Conservation (phyloP, 2,888 invertebrate species). For the Micoletzkya japonica region DNA sequence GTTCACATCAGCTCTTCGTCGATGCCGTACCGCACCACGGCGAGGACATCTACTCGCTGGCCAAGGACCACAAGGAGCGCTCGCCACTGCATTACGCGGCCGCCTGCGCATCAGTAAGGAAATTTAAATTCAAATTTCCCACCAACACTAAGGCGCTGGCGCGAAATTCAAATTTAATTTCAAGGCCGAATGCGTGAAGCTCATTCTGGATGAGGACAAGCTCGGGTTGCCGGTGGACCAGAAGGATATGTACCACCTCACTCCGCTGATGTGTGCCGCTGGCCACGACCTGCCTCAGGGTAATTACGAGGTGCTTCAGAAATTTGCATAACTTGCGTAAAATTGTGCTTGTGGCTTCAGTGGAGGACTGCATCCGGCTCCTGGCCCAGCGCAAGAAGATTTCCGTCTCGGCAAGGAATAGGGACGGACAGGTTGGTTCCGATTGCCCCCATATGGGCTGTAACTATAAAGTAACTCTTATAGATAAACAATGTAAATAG, state of each 20-base stretch:
- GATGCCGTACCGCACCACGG: slow-evolving; percentile 23
- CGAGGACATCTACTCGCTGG: slow-evolving; percentile 34
- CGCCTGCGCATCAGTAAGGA: slow-evolving; percentile 2
- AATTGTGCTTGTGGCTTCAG: slow-evolving; percentile 26
- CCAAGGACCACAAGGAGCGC: slow-evolving; percentile 41
- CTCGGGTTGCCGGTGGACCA: slow-evolving; percentile 52
- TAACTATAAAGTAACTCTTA: neutral
- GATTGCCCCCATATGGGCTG: neutral
- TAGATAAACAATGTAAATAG: no score
- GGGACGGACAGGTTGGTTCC: slow-evolving; percentile 36
- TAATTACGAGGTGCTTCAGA: neutral
- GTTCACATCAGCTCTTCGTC: slow-evolving; percentile 36
- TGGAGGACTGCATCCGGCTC: slow-evolving; percentile 44
- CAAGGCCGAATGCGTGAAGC: slow-evolving; percentile 24
- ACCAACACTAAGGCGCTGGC: neutral
- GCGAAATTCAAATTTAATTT: neutral
- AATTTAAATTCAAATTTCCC: neutral
- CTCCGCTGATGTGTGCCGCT: slow-evolving; percentile 58
- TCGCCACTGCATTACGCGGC: slow-evolving; percentile 59
- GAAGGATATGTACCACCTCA: slow-evolving; percentile 48
- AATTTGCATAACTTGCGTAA: neutral
- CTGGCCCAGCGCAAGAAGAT: slow-evolving; percentile 43
- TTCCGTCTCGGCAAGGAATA: slow-evolving; percentile 34
- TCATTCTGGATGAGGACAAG: slow-evolving; percentile 28
- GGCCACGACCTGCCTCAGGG: slow-evolving; percentile 43